Percentiles rank a stretch among this genome's conserved stretches.
Conservation (phyloP, 1,140 invertebrate species). For the Ceratoteleas bidentatus region DNA sequence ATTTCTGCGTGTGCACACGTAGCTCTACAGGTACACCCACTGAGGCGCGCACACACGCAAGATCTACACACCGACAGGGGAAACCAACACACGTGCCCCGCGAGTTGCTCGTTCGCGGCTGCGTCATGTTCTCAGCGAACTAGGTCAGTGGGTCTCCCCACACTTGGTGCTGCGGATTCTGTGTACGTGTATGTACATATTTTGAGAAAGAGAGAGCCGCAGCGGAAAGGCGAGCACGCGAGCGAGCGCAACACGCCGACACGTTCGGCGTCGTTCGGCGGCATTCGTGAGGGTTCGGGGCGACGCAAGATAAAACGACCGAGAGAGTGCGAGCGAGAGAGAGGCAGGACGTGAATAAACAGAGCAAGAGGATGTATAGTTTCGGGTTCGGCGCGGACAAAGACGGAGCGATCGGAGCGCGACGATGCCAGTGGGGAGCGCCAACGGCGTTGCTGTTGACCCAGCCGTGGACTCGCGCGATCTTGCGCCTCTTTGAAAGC, state of each 20-base stretch:
- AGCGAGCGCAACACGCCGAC: too few species aligned
- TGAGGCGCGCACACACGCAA: too few species aligned
- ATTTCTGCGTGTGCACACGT: too few species aligned
- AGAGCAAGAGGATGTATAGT: slow-evolving; percentile 1
- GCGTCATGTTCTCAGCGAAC: slow-evolving; percentile 81
- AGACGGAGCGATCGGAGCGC: slow-evolving; percentile 58
- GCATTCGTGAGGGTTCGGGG: neutral
- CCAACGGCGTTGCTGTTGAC: slow-evolving; percentile 81
- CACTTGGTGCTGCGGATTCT: slow-evolving; percentile 53
- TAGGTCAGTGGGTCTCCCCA: slow-evolving; percentile 81
- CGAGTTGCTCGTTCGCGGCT: slow-evolving; percentile 76
- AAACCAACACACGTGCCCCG: slow-evolving; percentile 14
- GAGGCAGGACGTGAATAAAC: neutral
- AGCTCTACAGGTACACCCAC: too few species aligned
- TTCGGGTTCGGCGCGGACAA: slow-evolving; percentile 15
- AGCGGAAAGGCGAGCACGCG: too few species aligned
- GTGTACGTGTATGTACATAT: slow-evolving; percentile 62
- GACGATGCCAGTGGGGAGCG: slow-evolving; percentile 75
- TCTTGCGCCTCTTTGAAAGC: slow-evolving; percentile 73
- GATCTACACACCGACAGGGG: too few species aligned
- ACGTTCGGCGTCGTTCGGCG: too few species aligned
- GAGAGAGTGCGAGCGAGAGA: slow-evolving; percentile 20
- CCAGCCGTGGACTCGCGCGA: slow-evolving; percentile 73
- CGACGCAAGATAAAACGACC: slow-evolving; percentile 13
- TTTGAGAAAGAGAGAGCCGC: slow-evolving; percentile 42